phyloP scores from a whole-genome alignment of 2,888 invertebrate genomes.

The Apamea sordens region DNA sequence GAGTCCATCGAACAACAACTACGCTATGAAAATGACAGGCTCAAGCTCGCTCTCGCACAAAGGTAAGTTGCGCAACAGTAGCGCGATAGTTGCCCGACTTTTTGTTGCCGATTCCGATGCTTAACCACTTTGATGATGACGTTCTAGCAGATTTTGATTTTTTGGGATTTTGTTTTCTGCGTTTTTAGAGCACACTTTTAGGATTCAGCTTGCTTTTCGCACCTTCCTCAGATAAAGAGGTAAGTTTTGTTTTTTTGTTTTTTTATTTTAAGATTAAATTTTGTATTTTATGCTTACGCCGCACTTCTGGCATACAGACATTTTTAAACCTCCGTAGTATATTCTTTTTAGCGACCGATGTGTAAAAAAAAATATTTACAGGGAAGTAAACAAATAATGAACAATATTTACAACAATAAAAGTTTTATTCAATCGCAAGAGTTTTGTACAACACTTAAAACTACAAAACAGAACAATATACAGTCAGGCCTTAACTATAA shows the following conservation, averaged over 20 bases:
- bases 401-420: conserved; percentile 61
- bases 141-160: conserved; percentile 20
- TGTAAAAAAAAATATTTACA: no score
- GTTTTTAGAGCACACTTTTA: conserved; percentile 29
- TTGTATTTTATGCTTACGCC: conserved; percentile 5
- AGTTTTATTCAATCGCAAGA: conserved; percentile 78
- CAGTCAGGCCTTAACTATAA: conserved; percentile 62
- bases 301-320: background rate
- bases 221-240: conserved; percentile 1
- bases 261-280: background rate
- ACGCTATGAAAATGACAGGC: conserved; percentile 98
- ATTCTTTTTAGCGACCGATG: background rate
- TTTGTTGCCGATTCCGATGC: conserved; percentile 22
- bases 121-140: background rate
- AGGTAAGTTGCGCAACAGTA: conserved; percentile 87
- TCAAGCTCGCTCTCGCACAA: conserved; percentile 95
- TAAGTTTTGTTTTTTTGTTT: conserved; percentile 14
- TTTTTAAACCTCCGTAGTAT: background rate
- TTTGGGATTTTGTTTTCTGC: conserved; percentile 33
- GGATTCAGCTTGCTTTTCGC: conserved; percentile 19
- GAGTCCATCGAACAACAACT: conserved; percentile 91
- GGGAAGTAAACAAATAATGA: conserved; percentile 5
- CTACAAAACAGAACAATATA: conserved; percentile 71
- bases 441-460: conserved; percentile 87
- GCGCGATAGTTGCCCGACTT: conserved; percentile 30